phyloP scores from a whole-genome alignment of 2,113 vertebrate species.

The Hemiprocne comata region DNA sequence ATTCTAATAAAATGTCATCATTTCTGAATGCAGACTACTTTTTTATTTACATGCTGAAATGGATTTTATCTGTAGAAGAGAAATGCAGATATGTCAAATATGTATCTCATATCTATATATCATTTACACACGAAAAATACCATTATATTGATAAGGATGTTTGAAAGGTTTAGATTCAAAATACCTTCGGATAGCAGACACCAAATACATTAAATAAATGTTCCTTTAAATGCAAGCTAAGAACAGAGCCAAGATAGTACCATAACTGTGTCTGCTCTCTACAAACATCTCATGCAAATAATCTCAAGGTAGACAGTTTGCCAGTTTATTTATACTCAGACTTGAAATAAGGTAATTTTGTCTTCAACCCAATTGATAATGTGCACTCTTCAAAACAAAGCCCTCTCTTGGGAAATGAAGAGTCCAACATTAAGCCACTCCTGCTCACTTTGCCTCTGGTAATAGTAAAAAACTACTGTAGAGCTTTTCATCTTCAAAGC shows the following conservation, averaged over 20 bases:
- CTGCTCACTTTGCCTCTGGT: constrained; percentile 34
- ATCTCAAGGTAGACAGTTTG: neutral
- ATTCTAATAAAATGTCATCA: neutral
- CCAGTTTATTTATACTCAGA: neutral
- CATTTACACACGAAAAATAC: neutral
- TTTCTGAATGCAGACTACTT: neutral
- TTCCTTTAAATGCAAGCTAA: neutral
- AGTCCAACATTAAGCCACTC: constrained; percentile 3
- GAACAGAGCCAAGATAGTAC: neutral
- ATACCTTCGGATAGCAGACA: neutral
- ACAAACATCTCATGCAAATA: neutral
- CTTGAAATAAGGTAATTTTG: neutral
- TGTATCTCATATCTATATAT: neutral
- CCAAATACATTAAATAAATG: neutral
- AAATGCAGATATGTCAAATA: neutral
- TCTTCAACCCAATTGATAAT: neutral
- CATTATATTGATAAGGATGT: neutral
- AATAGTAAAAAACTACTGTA: constrained; percentile 45
- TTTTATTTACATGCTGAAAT: neutral
- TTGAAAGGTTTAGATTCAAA: neutral
- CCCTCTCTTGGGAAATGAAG: constrained; percentile 42
- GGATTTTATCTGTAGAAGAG: neutral
- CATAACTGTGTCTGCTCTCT: neutral
- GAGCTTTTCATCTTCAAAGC: constrained; percentile 55
- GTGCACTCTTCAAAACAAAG: constrained; percentile 5